A percentile compares a stretch with the other conserved stretches of the same genome.
Conservation (phyloP, 2,888 invertebrate species). For the Temnothorax rugatulus region DNA sequence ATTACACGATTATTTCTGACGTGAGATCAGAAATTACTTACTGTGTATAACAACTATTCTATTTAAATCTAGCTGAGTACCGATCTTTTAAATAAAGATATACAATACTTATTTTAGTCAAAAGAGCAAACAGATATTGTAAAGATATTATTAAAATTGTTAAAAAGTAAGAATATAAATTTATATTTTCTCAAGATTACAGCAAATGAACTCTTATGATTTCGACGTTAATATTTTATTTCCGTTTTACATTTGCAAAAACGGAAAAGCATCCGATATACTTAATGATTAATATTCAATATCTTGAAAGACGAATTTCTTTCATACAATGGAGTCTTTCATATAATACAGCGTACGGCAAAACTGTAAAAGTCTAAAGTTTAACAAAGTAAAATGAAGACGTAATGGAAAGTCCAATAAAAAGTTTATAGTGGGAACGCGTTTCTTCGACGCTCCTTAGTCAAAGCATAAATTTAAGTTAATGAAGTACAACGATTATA, state of each 20-base stretch:
- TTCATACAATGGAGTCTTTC: constrained; percentile 32
- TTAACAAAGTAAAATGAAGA: constrained; percentile 59
- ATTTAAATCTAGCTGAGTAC: background rate
- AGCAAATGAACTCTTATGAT: background rate
- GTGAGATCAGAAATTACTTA: background rate
- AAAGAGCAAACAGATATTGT: background rate
- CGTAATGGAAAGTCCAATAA: constrained; percentile 58
- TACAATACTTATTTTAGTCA: background rate
- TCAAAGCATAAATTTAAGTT: constrained; percentile 65
- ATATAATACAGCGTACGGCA: constrained; percentile 17
- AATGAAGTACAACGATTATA: constrained; percentile 67
- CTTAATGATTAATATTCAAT: constrained; percentile 32
- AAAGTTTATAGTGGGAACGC: constrained; percentile 57
- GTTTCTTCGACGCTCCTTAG: constrained; percentile 49
- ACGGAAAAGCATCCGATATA: constrained; percentile 1
- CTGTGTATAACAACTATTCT: background rate
- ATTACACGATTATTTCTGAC: background rate
- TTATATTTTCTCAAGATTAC: background rate
- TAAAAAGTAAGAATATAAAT: background rate
- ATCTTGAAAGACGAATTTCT: constrained; percentile 26
- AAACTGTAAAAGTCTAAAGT: constrained; percentile 56
- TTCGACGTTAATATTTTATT: background rate
- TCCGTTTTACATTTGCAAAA: background rate
- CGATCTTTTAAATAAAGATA: background rate
- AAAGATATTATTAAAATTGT: background rate